These are phyloP conservation scores for Gnathonemus longibarbis DNA, from an alignment of 2,113 vertebrate species.

Conservation along the genomic window DNA sequence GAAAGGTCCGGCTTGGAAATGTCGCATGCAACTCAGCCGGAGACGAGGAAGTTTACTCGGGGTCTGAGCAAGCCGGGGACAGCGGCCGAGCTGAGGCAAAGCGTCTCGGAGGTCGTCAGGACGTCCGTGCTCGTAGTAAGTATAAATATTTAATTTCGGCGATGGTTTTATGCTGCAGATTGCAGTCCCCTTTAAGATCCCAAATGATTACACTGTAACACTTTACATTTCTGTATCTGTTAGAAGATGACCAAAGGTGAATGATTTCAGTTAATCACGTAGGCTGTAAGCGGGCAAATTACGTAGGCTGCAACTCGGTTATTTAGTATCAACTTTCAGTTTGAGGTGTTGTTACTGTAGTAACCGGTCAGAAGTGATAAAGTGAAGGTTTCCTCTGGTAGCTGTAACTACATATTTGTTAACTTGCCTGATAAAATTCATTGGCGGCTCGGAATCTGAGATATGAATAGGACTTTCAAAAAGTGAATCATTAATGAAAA, in stretches of 20 bases:
- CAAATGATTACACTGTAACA: background rate
- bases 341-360: background rate
- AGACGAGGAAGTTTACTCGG: conserved; percentile 90
- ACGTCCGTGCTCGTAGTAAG: conserved; percentile 86
- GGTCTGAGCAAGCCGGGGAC: conserved; percentile 89
- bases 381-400: background rate
- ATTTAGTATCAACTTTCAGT: background rate
- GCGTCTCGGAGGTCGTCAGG: conserved; percentile 90
- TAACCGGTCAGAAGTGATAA: background rate
- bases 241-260: background rate
- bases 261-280: background rate
- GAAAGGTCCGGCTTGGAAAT: conserved; percentile 39
- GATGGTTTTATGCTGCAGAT: background rate
- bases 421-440: background rate
- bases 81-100: conserved; percentile 89
- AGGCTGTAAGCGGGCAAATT: background rate
- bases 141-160: conserved; percentile 22
- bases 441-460: background rate
- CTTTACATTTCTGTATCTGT: background rate
- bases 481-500: background rate
- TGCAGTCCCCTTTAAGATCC: background rate
- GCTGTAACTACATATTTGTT: background rate
- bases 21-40: conserved; percentile 56
- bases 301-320: background rate
- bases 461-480: background rate